Conservation (phyloP, 2,113 vertebrate species). For the Odocoileus virginianus region DNA sequence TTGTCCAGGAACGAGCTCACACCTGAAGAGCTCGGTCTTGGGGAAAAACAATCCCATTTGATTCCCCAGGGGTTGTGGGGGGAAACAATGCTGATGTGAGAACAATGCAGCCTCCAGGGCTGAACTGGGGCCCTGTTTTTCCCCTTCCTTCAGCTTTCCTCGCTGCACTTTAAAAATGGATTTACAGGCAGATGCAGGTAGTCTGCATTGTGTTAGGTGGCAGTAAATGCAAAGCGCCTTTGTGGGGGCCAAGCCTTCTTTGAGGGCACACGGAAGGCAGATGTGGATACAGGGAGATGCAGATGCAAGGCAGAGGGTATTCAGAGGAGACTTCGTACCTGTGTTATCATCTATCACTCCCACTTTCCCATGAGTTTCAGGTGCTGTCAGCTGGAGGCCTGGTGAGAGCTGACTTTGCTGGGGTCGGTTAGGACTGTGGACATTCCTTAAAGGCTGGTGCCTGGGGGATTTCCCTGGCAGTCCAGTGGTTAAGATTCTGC, state of each 20-base stretch:
- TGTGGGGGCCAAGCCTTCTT: not conserved
- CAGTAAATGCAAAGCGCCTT: not conserved
- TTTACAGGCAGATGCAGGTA: not conserved
- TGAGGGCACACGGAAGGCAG: not conserved
- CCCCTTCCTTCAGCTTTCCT: not conserved
- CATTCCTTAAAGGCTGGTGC: not conserved
- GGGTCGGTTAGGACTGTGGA: not conserved
- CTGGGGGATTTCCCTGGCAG: not conserved
- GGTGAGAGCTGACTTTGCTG: not conserved
- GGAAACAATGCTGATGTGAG: constrained; percentile 30
- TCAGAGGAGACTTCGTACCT: not conserved
- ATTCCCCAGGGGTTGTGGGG: constrained; percentile 6
- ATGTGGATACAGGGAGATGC: not conserved
- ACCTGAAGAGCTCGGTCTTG: constrained; percentile 64
- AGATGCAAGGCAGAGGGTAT: rapidly evolving
- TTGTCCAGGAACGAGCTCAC: not conserved
- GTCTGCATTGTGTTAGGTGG: not conserved
- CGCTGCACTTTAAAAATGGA: not conserved
- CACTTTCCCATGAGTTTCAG: not conserved
- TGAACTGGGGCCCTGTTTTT: not conserved
- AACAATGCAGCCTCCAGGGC: constrained; percentile 44
- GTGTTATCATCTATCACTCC: not conserved
- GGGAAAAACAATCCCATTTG: constrained; percentile 60
- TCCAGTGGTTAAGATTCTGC: not conserved
- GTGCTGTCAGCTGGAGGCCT: not conserved